Evolutionary conservation across 2,113 vertebrate genomes (phyloP).

Genomic region (Hydropotes inermis): DNA sequence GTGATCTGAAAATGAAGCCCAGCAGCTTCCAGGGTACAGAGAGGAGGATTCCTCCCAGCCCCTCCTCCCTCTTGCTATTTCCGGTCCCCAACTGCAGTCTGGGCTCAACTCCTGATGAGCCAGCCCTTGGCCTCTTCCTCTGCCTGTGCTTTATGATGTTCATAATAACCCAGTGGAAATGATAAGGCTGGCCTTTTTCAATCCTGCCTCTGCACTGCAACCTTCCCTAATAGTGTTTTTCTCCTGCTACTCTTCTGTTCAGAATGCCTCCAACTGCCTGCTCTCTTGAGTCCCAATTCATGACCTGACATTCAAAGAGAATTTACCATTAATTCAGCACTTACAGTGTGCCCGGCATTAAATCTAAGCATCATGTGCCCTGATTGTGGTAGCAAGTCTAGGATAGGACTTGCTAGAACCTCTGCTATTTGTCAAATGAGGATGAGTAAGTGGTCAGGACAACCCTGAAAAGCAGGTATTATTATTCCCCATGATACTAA

Average conservation of each 20-base stretch:
- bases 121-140: not conserved
- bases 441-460: not conserved
- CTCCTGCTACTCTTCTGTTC: not conserved
- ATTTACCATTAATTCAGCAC: not conserved
- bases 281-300: not conserved
- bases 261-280: not conserved
- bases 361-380: not conserved
- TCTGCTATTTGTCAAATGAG: not conserved
- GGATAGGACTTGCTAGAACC: not conserved
- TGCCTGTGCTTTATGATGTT: not conserved
- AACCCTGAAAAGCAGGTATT: not conserved
- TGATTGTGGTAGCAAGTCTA: not conserved
- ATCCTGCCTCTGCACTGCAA: not conserved
- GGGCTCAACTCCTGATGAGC: not conserved
- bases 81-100: not conserved
- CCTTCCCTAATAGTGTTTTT: not conserved
- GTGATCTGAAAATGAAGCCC: not conserved
- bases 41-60: not conserved
- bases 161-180: not conserved
- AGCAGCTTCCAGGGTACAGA: not conserved
- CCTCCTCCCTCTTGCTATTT: not conserved
- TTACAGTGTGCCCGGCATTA: not conserved
- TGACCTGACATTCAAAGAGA: constrained; percentile 25
- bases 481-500: not conserved
- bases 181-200: not conserved